Base-by-base conservation (phyloP, 2,888 invertebrate genomes). In the Monoplex corrugatus region DNA sequence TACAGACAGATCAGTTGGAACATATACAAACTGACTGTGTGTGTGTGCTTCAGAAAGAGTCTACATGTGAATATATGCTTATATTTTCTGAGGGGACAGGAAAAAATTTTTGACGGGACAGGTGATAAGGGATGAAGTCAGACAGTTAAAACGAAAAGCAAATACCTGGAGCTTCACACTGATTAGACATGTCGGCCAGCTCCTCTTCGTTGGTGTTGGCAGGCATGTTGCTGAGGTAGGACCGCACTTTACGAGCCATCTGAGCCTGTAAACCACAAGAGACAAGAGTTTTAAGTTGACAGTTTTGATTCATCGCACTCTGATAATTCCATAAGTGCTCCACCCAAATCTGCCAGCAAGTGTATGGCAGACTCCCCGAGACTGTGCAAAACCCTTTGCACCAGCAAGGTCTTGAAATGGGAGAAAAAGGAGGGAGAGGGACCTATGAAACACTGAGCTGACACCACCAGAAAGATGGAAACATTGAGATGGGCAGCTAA, bases 201-300 rank as follows among this genome's bases (percentile, higher is more conserved):
- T 98, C 97, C 93, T 98, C 98, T 96, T 99, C 99, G 95, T 99
- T 98, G 23, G 98, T 98, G 93, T 98, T 98, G 10, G 98, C 98
- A 94, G 98, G 98, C 97, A 99, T 97, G 94, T 98, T 98, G 92
- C 98, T 98, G 90, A 99, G 97, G 96, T 99, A 99, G 2, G 99
- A 98, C 96, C 99, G 99, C 8, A 99, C 99, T 89, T 99, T 97
- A 50, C 99, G 97, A 89, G 99, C 99, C 99, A 99, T 99, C 96
- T 99, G 98, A 50, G 99, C 99, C 96, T 97, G 91, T 43, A 43
- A 40, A 43, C 28, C 2, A 23, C 6, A 75, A n/a, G n/a, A n/a
- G n/a, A n/a, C n/a, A n/a, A n/a, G n/a, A n/a, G n/a, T n/a, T n/a
- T n/a, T n/a, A n/a, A n/a, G 63, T 13, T 13, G 13, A 63, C 16